Percentiles rank a stretch among this genome's conserved stretches.
These are phyloP conservation scores for Watsonalla cultraria DNA, from an alignment of 2,888 invertebrate species.

Conservation along the genomic window DNA sequence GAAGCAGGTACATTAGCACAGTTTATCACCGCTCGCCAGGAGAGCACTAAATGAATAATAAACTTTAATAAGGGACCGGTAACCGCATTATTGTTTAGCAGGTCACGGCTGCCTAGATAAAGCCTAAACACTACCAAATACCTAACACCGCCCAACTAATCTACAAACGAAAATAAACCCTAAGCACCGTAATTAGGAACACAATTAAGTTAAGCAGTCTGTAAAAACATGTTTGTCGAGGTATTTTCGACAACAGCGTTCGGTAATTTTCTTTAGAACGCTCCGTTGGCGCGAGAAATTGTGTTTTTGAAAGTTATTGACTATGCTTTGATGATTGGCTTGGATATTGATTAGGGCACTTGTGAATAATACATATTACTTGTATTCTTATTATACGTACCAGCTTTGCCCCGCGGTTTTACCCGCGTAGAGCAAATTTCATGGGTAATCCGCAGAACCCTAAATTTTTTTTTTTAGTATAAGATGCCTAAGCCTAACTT, in stretches of 20 bases:
- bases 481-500: too few species aligned
- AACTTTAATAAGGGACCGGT: conserved; percentile 40
- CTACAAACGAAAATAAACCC: conserved; percentile 23
- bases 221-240: conserved; percentile 36
- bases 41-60: conserved; percentile 45
- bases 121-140: conserved; percentile 41
- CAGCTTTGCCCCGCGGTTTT: too few species aligned
- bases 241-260: conserved; percentile 51
- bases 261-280: conserved; percentile 70
- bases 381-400: too few species aligned
- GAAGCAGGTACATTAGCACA: too few species aligned
- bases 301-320: conserved; percentile 62
- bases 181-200: conserved; percentile 16
- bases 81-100: conserved; percentile 56
- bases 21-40: conserved; percentile 7
- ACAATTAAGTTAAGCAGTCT: conserved; percentile 9
- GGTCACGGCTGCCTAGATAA: conserved; percentile 53
- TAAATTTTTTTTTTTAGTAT: too few species aligned
- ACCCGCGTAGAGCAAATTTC: too few species aligned
- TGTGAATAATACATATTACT: too few species aligned
- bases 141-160: conserved; percentile 12
- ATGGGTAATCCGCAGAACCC: too few species aligned
- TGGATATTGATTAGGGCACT: too few species aligned
- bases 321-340: background rate
- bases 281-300: conserved; percentile 70